Evolutionary conservation across 37 sponge, comb jelly and placozoan species (phyloP), one percentile per base, ranked within the genome.

Genomic region (Hormiphora californensis): DNA sequence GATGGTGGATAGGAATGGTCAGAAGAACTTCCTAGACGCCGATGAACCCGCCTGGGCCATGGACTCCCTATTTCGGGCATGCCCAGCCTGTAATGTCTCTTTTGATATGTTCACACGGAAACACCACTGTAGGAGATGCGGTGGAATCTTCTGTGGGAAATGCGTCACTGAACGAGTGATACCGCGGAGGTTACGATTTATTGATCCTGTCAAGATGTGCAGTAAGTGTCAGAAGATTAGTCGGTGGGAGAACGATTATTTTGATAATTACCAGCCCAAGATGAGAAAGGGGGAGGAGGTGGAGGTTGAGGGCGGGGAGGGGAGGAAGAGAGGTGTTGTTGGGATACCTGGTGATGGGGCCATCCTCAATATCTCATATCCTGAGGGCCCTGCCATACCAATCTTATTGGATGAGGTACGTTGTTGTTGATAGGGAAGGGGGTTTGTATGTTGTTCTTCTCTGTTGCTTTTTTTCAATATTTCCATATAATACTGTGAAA

Each of bases 21-120:
- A 73, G 46, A 73, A 73, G 25, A 46, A 46, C 2, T 73, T 73
- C 46, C 81, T 73, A 7, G 81, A 73, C 3, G 28, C 43, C 28
- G 81, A 73, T 11, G 81, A 73, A 21, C 81, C 81, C 15, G 81
- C 81, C 46, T 73, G 81, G 81, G 81, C 81, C 7, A n/a, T 46
- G 12, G 81, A 73, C 38, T 43, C 40, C 41, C 9, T 43, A 43
- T 73, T 73, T 30, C 7, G 81, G 9, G 81, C 81, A 0, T 73
- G 81, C 25, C 28, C 44, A 0, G 81, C 46, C 3, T 73, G 81
- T 30, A 73, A 73, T 36, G 12, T 22, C 12, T 27, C 44, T 4
- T 73, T 73, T 19, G 81, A 40, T 2, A n/a, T 73, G 41, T 73
- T 73, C 81, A 73, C 40, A 27, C 9, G 81, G 25, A 25, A 33